phyloP scores from a whole-genome alignment of 2,113 vertebrate species.

The Lagopus muta region DNA sequence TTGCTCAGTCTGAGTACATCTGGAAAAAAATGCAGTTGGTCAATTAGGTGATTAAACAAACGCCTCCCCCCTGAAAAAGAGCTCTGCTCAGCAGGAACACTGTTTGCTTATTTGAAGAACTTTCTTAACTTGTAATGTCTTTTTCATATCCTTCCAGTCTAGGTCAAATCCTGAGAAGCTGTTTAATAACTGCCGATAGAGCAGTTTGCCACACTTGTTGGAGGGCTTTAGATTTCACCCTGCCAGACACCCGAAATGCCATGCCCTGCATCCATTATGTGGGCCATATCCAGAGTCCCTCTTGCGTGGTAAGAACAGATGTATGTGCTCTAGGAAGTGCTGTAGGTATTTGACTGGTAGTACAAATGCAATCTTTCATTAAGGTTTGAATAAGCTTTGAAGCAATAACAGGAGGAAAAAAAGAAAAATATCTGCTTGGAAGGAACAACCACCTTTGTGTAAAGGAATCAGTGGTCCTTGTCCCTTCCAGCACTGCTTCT shows the following conservation, averaged over 20 bases:
- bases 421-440: not conserved
- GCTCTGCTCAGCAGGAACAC: not conserved
- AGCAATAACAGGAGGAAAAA: not conserved
- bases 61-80: slow-evolving; percentile 10
- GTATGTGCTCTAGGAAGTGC: not conserved
- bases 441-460: not conserved
- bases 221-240: not conserved
- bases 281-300: fast-evolving
- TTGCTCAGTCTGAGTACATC: not conserved
- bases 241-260: not conserved
- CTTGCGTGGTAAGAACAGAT: fast-evolving
- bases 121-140: slow-evolving; percentile 35
- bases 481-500: not conserved
- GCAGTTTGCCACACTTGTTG: not conserved
- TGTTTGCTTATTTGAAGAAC: slow-evolving; percentile 36
- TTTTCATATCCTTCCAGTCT: slow-evolving; percentile 34
- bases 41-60: slow-evolving; percentile 33
- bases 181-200: not conserved
- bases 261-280: not conserved
- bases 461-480: not conserved
- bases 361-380: not conserved
- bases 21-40: not conserved
- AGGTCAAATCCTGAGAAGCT: not conserved
- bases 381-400: not conserved
- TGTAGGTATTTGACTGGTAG: not conserved